A percentile compares a stretch with the other conserved stretches of the same genome.
Conservation (phyloP, 1,140 invertebrate genomes). For the Listronotus bonariensis region DNA sequence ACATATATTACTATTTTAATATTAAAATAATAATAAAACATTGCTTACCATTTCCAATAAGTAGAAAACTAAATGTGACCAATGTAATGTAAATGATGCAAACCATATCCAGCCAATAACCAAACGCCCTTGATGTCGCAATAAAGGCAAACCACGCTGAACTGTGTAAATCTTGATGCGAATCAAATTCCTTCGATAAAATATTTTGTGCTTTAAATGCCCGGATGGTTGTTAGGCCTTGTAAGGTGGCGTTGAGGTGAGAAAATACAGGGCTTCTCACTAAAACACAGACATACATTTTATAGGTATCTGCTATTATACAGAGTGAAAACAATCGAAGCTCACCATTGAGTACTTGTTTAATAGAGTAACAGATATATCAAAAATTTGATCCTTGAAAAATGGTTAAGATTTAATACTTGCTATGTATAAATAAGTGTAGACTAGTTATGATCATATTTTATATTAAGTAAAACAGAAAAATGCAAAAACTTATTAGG, state of each 20-base stretch:
- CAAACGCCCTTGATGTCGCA: constrained; percentile 63
- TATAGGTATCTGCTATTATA: too few relatives aligned
- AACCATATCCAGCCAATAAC: constrained; percentile 70
- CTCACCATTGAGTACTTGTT: too few relatives aligned
- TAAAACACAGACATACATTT: constrained; percentile 51
- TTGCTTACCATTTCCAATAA: constrained; percentile 46
- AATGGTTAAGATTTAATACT: too few relatives aligned
- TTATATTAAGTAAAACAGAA: too few relatives aligned
- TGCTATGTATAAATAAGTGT: too few relatives aligned
- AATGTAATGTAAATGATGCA: constrained; percentile 58
- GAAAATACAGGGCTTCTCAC: constrained; percentile 83
- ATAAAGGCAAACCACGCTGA: constrained; percentile 72
- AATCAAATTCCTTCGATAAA: constrained; percentile 61
- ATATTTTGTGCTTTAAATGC: constrained; percentile 80
- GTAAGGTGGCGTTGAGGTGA: constrained; percentile 85
- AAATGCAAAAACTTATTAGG: too few relatives aligned
- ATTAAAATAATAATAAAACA: too few relatives aligned
- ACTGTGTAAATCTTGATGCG: constrained; percentile 72
- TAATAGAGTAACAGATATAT: too few relatives aligned
- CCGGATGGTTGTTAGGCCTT: constrained; percentile 87
- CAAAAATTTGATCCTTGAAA: too few relatives aligned
- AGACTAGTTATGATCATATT: too few relatives aligned
- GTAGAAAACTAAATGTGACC: constrained; percentile 58
- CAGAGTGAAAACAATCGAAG: too few relatives aligned
- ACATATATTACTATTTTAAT: too few relatives aligned